Percentiles rank a stretch among this genome's conserved stretches.
These are phyloP conservation scores for Dynastes hyllus DNA, from an alignment of 2,888 invertebrate genomes.

Conservation along the genomic window DNA sequence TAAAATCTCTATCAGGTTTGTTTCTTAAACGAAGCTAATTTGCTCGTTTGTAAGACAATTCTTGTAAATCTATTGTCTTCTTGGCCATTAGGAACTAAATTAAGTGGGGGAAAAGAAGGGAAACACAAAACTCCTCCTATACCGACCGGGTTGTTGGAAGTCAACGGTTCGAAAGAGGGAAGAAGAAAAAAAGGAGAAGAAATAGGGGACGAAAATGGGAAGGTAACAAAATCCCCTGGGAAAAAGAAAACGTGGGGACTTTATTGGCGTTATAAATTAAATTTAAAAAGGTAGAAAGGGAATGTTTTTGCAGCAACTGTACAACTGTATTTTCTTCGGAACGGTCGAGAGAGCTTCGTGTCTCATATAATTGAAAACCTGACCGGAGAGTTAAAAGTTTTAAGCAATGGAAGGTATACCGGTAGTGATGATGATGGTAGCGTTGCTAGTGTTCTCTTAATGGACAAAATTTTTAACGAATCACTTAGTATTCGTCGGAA, in stretches of 20 bases:
- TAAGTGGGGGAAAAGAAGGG: conserved; percentile 36
- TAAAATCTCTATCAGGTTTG: conserved; percentile 26
- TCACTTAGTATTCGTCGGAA: conserved; percentile 53
- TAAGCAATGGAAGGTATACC: conserved; percentile 34
- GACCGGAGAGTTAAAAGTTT: conserved; percentile 52
- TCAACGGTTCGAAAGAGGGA: conserved; percentile 26
- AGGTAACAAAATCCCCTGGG: conserved; percentile 45
- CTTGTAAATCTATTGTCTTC: conserved; percentile 44
- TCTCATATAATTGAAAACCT: conserved; percentile 55
- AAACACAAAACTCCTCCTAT: conserved; percentile 32
- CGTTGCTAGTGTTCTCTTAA: conserved; percentile 48
- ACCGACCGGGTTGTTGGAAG: conserved; percentile 20
- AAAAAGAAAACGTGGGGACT: conserved; percentile 45
- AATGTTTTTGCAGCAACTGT: conserved; percentile 46
- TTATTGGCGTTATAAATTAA: conserved; percentile 54
- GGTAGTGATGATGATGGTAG: conserved; percentile 36
- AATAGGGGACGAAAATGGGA: conserved; percentile 24
- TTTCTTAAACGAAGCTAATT: conserved; percentile 35
- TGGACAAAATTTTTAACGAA: conserved; percentile 54
- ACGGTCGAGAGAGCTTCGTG: conserved; percentile 47
- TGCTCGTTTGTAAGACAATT: conserved; percentile 43
- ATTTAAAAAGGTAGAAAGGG: conserved; percentile 53
- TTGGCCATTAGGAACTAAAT: conserved; percentile 44
- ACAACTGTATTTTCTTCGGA: conserved; percentile 51
- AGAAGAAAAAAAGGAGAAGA: conserved; percentile 9